A percentile compares a stretch with the other conserved stretches of the same genome.
phyloP scores from a whole-genome alignment of 2,113 vertebrate genomes.

The Myotis lucifugus region DNA sequence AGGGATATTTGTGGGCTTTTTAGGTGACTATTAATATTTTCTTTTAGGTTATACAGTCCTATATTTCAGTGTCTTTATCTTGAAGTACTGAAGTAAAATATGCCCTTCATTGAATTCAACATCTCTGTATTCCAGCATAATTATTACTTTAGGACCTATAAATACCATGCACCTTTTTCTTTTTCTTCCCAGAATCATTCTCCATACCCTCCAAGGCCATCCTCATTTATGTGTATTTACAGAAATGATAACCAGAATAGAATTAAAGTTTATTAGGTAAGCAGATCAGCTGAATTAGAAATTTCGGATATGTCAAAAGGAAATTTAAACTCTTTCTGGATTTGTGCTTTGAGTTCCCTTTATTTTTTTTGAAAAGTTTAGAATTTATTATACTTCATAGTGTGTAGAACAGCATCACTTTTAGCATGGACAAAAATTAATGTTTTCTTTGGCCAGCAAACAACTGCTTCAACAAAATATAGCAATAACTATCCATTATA shows the following conservation, averaged over 20 bases:
- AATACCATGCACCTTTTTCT: not conserved
- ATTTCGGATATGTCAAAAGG: slow-evolving; percentile 38
- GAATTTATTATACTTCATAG: not conserved
- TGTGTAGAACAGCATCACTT: not conserved
- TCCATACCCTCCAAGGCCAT: not conserved
- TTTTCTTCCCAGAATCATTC: not conserved
- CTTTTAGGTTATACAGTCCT: not conserved
- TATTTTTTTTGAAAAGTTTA: not conserved
- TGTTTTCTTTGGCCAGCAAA: not conserved
- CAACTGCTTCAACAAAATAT: not conserved
- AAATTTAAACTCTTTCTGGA: slow-evolving; percentile 29
- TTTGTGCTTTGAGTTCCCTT: not conserved
- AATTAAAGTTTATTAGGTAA: slow-evolving; percentile 5
- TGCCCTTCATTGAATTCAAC: not conserved
- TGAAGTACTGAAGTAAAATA: not conserved
- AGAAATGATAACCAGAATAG: not conserved
- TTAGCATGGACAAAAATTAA: not conserved
- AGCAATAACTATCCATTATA: not conserved
- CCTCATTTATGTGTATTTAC: not conserved
- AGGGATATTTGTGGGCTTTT: not conserved
- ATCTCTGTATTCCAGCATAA: not conserved
- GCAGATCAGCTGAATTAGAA: not conserved
- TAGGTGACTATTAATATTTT: not conserved
- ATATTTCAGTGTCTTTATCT: slow-evolving; percentile 25
- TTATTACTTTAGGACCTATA: not conserved